A percentile compares a stretch with the other conserved stretches of the same genome.
Evolutionary conservation across 2,113 vertebrate genomes (phyloP).

Genomic region (Ictalurus furcatus): DNA sequence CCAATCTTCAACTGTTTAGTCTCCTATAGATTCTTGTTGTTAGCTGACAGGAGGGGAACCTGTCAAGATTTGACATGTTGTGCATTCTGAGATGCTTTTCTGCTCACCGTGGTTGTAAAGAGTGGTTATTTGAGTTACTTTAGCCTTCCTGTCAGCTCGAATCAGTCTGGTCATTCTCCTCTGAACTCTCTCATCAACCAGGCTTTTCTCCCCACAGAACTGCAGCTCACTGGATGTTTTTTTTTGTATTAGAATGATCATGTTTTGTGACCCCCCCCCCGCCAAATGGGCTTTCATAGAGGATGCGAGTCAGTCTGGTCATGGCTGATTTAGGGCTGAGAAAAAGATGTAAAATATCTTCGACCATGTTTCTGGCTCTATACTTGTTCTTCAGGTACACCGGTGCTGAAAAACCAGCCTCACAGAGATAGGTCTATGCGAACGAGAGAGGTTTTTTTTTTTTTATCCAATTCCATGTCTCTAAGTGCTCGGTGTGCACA

Average conservation of each 20-base stretch:
- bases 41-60: background rate
- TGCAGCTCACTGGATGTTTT: background rate
- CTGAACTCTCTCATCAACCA: background rate
- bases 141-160: background rate
- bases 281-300: no score
- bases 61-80: background rate
- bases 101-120: background rate
- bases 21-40: background rate
- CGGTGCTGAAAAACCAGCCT: no score
- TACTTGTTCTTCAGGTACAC: no score
- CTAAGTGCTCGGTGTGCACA: no score
- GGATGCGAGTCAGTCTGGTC: no score
- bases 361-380: no score
- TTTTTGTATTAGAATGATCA: background rate
- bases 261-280: no score
- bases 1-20: background rate
- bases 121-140: background rate
- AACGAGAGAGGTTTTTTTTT: no score
- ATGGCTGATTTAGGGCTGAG: no score
- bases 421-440: no score
- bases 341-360: no score
- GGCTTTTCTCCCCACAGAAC: background rate
- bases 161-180: background rate
- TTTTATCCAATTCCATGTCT: no score
- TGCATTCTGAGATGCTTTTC: background rate